Conservation (phyloP, 2,797 vertebrate species). For the Lutjanus argentimaculatus region DNA sequence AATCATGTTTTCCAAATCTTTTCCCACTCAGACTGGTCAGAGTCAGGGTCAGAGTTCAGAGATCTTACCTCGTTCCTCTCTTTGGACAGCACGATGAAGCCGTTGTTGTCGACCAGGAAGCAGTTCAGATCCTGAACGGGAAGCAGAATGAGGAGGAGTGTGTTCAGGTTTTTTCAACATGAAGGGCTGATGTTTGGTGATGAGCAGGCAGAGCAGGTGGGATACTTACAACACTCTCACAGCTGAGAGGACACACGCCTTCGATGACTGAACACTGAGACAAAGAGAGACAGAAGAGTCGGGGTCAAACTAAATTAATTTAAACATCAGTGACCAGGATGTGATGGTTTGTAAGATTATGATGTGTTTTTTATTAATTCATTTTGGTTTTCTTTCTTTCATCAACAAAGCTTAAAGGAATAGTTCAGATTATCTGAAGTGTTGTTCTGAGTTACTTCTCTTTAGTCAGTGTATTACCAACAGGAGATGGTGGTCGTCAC, state of each 20-base stretch:
- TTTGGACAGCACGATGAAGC: conserved; percentile 93
- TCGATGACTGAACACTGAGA: conserved; percentile 89
- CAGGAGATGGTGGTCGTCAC: too few species aligned
- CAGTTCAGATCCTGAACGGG: conserved; percentile 91
- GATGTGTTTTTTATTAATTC: too few species aligned
- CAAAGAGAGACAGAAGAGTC: background rate
- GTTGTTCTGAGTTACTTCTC: too few species aligned
- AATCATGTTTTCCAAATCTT: background rate
- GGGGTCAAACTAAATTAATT: background rate
- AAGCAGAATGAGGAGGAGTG: background rate
- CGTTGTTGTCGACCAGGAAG: conserved; percentile 94
- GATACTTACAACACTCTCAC: conserved; percentile 89
- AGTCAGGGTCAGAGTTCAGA: background rate
- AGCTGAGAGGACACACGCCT: conserved; percentile 91
- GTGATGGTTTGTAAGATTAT: too few species aligned
- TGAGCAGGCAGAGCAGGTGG: background rate
- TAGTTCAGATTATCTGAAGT: too few species aligned
- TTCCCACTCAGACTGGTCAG: background rate
- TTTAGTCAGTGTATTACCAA: too few species aligned
- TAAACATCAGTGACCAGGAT: too few species aligned
- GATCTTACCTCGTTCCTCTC: conserved; percentile 88
- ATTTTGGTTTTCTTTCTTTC: too few species aligned
- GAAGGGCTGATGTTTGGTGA: background rate
- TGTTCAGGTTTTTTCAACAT: background rate
- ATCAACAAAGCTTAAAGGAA: too few species aligned